These are phyloP conservation scores for Myxocyprinus asiaticus DNA, from an alignment of 2,113 vertebrate genomes.

Conservation along the genomic window DNA sequence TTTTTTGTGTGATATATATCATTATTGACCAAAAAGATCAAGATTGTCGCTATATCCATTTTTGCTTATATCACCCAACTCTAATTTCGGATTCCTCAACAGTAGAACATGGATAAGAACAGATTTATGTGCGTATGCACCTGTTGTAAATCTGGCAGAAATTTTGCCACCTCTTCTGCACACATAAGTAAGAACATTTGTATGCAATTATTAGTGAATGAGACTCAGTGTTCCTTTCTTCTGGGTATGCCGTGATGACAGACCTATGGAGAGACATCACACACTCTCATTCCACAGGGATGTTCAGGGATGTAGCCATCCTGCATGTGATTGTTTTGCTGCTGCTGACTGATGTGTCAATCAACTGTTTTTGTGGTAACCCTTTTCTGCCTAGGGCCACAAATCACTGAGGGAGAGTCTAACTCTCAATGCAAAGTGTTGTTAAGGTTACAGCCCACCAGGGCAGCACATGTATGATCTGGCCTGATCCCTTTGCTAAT, in stretches of 20 bases:
- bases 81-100: too few relatives aligned
- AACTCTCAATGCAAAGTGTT: conserved; percentile 27
- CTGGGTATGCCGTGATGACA: conserved; percentile 38
- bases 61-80: too few relatives aligned
- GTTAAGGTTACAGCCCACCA: conserved; percentile 42
- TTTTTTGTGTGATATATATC: too few relatives aligned
- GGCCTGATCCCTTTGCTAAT: conserved; percentile 23
- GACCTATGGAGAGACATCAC: conserved; percentile 22
- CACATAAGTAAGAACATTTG: too few relatives aligned
- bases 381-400: conserved; percentile 21
- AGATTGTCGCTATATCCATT: too few relatives aligned
- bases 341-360: conserved; percentile 38
- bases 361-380: conserved; percentile 46
- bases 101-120: too few relatives aligned
- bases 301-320: conserved; percentile 11
- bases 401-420: conserved; percentile 2
- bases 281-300: conserved; percentile 11
- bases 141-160: too few relatives aligned
- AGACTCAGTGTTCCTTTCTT: background rate
- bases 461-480: conserved; percentile 36
- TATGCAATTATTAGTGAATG: too few relatives aligned
- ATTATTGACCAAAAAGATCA: too few relatives aligned
- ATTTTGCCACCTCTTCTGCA: too few relatives aligned
- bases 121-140: too few relatives aligned
- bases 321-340: conserved; percentile 43